Conservation (phyloP, 2,888 invertebrate species). For the Allygus modestus region DNA sequence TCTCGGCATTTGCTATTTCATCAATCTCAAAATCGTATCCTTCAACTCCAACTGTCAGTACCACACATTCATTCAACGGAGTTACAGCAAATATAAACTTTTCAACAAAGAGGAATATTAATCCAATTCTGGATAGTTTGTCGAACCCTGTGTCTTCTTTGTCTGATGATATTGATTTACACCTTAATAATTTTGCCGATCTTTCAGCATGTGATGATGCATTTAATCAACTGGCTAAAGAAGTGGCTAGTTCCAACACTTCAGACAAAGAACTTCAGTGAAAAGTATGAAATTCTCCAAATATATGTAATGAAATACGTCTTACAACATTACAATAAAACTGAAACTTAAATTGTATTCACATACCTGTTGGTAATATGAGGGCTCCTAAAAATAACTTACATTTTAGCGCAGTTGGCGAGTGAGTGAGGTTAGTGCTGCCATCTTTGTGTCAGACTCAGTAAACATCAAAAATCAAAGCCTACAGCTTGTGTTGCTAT, state of each 20-base stretch:
- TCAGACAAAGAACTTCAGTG: slow-evolving; percentile 16
- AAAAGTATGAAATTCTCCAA: neutral
- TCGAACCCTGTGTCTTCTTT: slow-evolving; percentile 21
- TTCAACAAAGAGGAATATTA: slow-evolving; percentile 40
- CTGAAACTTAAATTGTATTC: too few species aligned
- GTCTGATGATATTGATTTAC: slow-evolving; percentile 44
- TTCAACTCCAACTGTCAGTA: slow-evolving; percentile 11
- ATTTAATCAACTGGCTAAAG: slow-evolving; percentile 42
- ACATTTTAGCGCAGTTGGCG: too few species aligned
- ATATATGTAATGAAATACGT: neutral
- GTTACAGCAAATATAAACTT: neutral
- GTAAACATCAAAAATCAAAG: too few species aligned
- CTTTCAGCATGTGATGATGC: slow-evolving; percentile 45
- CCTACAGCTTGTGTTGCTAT: too few species aligned
- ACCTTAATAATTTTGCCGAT: slow-evolving; percentile 42
- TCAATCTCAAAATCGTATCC: slow-evolving; percentile 31
- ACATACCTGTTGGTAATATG: too few species aligned
- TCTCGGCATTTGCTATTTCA: slow-evolving; percentile 42
- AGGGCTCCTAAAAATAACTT: too few species aligned
- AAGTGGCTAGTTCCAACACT: slow-evolving; percentile 31
- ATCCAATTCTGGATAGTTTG: slow-evolving; percentile 20
- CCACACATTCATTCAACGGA: neutral
- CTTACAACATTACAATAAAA: neutral
- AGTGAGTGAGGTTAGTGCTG: too few species aligned
- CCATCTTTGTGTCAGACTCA: too few species aligned